Base-by-base conservation (phyloP, 2,888 invertebrate species). In the Philopedon plagiatum region DNA sequence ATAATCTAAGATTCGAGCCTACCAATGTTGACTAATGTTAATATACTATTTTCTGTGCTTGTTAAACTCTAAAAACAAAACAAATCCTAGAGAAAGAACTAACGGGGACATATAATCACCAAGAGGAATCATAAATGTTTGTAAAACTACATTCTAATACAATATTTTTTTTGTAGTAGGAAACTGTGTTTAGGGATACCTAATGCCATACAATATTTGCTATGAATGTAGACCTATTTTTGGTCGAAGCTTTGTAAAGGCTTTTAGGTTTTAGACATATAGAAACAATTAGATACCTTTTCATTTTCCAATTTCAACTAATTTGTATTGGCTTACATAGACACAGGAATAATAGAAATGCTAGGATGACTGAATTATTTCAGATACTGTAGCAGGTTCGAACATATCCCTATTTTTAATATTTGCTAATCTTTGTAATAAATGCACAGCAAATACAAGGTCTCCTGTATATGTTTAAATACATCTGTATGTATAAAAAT, bases 201-300 rank as follows among this genome's bases (percentile, higher is more conserved):
- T 32, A 54, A 26, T 51, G 49, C 49, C 49, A 51, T 51, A 51
- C 26, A 51, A 21, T 51, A 54, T 54, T 23, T 13, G 18, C 15
- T 15, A 5, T 41, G 29, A 54, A 29, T 15, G 15, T 54, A 54
- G 15, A 29, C 15, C 51, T 54, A 54, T 54, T 57, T 65, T 65
- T 65, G 56, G 64, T 64, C 51, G 5, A 39, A 41, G 37, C 19
- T 23, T 15, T 63, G 51, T 51, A 15, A 39, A 23, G 37, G 23
- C 54, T 54, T 64, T 54, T 23, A 41, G 56, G 44, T 65, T 54
- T 57, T 65, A 44, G 32, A 65, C 11, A 41, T 44, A 41, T 44
- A 26, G 26, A 54, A 44, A 44, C 41, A 65, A 62, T 32, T 41
- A 34, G 21, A 23, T 39, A 29, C 54, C 39, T 58, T 58, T 11